Conservation (phyloP, 2,888 invertebrate species). For the Eremobia ochroleuca region DNA sequence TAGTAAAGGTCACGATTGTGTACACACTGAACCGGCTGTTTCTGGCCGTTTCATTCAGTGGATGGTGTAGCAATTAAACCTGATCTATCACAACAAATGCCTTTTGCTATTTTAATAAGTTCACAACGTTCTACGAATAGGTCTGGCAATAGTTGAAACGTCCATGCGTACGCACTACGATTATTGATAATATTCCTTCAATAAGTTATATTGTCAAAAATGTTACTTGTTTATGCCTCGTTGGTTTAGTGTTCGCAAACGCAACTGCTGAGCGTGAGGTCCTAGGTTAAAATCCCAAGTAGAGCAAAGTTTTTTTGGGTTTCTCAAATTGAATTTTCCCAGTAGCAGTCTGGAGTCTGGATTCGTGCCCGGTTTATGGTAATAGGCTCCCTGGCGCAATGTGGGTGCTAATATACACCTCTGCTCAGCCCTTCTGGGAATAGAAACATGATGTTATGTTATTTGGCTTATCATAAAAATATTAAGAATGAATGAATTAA, state of each 20-base stretch:
- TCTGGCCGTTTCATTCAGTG: conserved; percentile 33
- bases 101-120: conserved; percentile 29
- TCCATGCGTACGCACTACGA: not conserved
- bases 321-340: not conserved
- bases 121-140: not conserved
- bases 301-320: not conserved
- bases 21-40: conserved; percentile 6
- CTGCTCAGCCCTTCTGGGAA: too few relatives aligned
- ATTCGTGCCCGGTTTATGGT: not conserved
- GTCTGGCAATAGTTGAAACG: not conserved
- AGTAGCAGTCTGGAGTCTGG: not conserved
- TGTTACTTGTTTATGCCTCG: not conserved
- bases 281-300: not conserved
- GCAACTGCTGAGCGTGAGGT: not conserved
- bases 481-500: not conserved
- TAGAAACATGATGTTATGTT: not conserved
- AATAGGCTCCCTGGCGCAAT: not conserved
- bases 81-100: conserved; percentile 26
- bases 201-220: not conserved
- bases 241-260: not conserved
- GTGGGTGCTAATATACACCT: not conserved
- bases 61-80: conserved; percentile 33
- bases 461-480: not conserved
- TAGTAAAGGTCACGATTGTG: conserved; percentile 50
- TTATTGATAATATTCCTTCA: not conserved